Percentiles rank a stretch among this genome's conserved stretches.
Evolutionary conservation across 2,113 vertebrate genomes (phyloP).

Genomic region (Cyanoderma ruficeps): DNA sequence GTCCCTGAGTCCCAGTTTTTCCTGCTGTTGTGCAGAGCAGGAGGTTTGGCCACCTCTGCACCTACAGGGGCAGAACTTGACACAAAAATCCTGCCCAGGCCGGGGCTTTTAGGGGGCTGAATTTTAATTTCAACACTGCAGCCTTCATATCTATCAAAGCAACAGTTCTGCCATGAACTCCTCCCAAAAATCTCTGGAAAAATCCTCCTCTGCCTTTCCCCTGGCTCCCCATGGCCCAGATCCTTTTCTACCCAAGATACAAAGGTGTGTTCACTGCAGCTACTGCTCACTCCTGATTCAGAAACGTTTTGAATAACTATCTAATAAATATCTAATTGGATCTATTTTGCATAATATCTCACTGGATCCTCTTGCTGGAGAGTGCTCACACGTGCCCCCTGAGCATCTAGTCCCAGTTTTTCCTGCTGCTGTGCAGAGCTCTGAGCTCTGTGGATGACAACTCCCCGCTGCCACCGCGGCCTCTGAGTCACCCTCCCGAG

Average conservation of each 20-base stretch:
- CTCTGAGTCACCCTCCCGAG: background rate
- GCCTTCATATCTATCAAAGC: rapidly evolving
- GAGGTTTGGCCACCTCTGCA: background rate
- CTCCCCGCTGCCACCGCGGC: background rate
- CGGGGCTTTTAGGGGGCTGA: background rate
- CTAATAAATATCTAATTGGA: too few species aligned
- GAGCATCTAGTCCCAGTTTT: background rate
- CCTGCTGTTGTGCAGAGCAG: too few species aligned
- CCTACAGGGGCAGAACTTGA: background rate
- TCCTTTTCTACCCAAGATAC: background rate
- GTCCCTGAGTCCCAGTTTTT: too few species aligned
- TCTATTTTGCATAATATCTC: background rate
- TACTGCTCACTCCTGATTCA: background rate
- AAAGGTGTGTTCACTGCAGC: background rate
- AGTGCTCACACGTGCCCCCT: rapidly evolving
- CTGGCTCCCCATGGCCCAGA: background rate
- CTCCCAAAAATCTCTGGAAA: background rate
- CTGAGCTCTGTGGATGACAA: background rate
- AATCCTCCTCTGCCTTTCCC: background rate
- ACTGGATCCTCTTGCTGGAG: background rate
- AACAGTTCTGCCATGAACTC: background rate
- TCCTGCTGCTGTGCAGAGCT: background rate
- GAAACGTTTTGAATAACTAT: too few species aligned
- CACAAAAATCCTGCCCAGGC: background rate
- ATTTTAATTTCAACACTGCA: background rate